phyloP scores from a whole-genome alignment of 2,888 invertebrate species.

The Torymus aiolomorphi region DNA sequence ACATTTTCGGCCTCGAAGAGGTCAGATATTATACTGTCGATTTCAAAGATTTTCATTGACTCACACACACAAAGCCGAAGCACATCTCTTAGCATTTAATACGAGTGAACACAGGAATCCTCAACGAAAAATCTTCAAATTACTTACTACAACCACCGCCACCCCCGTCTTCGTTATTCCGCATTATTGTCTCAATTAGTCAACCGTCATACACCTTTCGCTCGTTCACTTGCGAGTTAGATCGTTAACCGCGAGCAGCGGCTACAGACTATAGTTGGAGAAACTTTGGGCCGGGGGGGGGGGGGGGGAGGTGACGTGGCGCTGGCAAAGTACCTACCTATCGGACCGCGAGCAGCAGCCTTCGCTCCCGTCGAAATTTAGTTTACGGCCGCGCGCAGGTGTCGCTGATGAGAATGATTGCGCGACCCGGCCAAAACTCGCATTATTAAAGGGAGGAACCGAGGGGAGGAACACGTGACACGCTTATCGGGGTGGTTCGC shows the following conservation, averaged over 20 bases:
- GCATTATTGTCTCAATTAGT: slow-evolving; percentile 52
- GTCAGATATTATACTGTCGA: no score
- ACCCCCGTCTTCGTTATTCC: slow-evolving; percentile 2
- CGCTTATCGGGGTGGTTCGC: no score
- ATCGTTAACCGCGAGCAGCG: slow-evolving; percentile 40
- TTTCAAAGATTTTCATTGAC: no score
- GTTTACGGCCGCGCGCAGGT: slow-evolving; percentile 51
- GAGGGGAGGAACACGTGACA: background rate
- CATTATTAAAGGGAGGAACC: slow-evolving; percentile 39
- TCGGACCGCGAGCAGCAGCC: slow-evolving; percentile 51
- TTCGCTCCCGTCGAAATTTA: slow-evolving; percentile 48
- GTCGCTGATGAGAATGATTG: slow-evolving; percentile 52
- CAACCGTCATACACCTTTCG: slow-evolving; percentile 23
- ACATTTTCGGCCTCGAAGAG: no score
- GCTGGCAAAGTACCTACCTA: slow-evolving; percentile 44
- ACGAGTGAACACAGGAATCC: no score
- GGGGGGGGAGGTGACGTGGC: background rate
- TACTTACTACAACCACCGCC: no score
- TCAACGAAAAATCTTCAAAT: no score
- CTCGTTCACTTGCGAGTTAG: slow-evolving; percentile 23
- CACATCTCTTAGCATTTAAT: no score
- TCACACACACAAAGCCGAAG: no score
- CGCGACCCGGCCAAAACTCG: slow-evolving; percentile 15
- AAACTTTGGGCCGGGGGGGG: slow-evolving; percentile 35
- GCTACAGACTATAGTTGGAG: slow-evolving; percentile 27